Evolutionary conservation across 92 coral and sea anemone genomes (phyloP), one percentile per base, ranked within the genome.

Genomic region (Paragorgia papillata): DNA sequence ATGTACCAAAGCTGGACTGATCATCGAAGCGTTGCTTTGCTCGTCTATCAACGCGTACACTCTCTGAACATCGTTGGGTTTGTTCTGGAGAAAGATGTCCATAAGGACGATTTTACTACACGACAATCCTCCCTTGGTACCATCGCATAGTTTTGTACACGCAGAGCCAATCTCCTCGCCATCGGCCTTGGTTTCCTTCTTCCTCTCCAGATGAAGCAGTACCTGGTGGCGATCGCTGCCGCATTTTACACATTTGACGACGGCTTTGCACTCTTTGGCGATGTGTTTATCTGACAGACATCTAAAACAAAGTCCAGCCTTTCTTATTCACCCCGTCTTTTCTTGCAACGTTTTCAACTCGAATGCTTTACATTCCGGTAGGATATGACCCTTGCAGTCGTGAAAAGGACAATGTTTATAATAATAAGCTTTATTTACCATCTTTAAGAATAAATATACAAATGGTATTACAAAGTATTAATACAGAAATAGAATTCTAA

Each of bases 21-120:
- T 81, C 84, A 78, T 84, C 19, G 80, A 84, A 17, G 88, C 88
- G 79, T 84, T 84, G 27, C 83, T 77, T 57, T 79, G 88, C 51
- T 84, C 88, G 59, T 84, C 88, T 20, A 84, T 60, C 21, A 84
- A 34, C 26, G 88, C 88, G 55, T 84, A 84, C 29, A 71, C n/a
- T n/a, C n/a, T n/a, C 55, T 37, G 62, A 19, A 46, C 18, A 21
- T 27, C 18, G 78, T 63, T 29, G 75, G 66, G 44, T 66, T 57
- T 37, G n/a, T 78, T 44, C 22, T 79, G 74, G 26, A 49, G 66
- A 55, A 43, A 78, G 56, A 79, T 37, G 67, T 69, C 84, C 12
- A 73, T 57, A 2, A 73, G 78, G 55, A 79, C 74, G 64, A 85
- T 56, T 53, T 80, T 85, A 74, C 85, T 80, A 26, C 89, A 85